Percentiles rank a stretch among this genome's conserved stretches.
Evolutionary conservation across 2,797 vertebrate species (phyloP).

Genomic region (Okamejei kenojei): DNA sequence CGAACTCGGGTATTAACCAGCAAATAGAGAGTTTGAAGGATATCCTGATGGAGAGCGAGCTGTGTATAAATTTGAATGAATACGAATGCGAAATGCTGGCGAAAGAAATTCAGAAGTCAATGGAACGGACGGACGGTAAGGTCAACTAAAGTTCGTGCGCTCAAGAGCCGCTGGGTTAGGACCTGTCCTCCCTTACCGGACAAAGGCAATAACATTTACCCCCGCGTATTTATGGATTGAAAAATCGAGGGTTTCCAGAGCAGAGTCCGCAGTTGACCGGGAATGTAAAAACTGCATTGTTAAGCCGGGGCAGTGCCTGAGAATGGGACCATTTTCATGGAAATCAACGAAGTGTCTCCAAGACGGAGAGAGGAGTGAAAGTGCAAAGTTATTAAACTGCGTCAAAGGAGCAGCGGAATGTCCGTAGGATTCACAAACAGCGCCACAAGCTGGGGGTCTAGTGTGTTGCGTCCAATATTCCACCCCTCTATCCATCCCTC

Average conservation of each 20-base stretch:
- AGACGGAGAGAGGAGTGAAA: neutral
- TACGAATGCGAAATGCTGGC: constrained; percentile 45
- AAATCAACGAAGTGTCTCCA: neutral
- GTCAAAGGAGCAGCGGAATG: neutral
- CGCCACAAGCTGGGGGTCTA: no score
- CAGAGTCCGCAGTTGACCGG: neutral
- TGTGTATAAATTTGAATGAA: constrained; percentile 45
- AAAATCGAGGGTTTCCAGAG: neutral
- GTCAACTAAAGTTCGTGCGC: neutral
- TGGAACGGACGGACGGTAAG: constrained; percentile 46
- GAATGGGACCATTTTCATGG: neutral
- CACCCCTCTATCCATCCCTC: neutral
- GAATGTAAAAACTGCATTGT: constrained; percentile 23
- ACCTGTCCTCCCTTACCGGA: neutral
- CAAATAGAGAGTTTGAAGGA: constrained; percentile 48
- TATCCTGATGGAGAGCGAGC: constrained; percentile 46
- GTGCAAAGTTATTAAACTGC: no score
- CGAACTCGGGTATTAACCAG: constrained; percentile 48
- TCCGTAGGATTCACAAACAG: neutral
- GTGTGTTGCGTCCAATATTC: neutral
- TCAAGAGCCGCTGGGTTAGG: neutral
- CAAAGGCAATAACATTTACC: neutral
- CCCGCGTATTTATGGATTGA: no score
- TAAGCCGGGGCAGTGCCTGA: neutral
- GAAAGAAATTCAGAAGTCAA: constrained; percentile 47